Base-by-base conservation (phyloP, 2,888 invertebrate genomes). In the Rhyacophila evoluta region DNA sequence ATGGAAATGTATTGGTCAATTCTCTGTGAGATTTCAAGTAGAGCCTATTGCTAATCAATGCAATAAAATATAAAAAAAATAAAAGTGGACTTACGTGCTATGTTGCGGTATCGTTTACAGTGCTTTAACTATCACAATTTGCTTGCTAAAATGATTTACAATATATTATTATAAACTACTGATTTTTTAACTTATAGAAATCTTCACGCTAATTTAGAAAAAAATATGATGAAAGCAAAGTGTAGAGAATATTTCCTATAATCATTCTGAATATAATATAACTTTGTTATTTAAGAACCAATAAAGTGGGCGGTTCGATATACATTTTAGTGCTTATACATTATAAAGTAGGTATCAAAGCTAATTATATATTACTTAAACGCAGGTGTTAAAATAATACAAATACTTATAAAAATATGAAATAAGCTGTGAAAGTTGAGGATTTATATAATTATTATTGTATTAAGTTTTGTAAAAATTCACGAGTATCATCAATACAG, bases 391-490 rank as follows among this genome's bases (percentile, higher is more conserved):
- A 25, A 38, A 55, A 55, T 55, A 19, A 55, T 55, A 55, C 55
- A 55, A 5, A 55, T 6, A 33, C 29, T 33, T 33, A 33, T 25
- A 55, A 41, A 41, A 41, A 8, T 55, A 19, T 55, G 55, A 55
- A 55, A 55, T 55, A 25, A 55, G 55, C 55, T 25, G 55, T 55
- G 55, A 55, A 55, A 19, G 19, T 55, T 8, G 55, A 25, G 25
- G 55, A 55, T 55, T 55, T 55, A 8, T 55, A 55, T 25, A 25
- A 55, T 55, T 55, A 55, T 55, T 55, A 55, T 10, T 55, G 25
- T 25, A 55, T 55, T 25, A 25, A 55, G 55, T 55, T 55, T 55
- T 55, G 25, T 55, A 55, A 55, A 55, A 55, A 55, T 19, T 55
- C 25, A 55, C 19, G 55, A 55, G 55, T 19, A 25, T 55, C 55